These are phyloP conservation scores for Phoxinus phoxinus DNA, from an alignment of 2,113 vertebrate species.

Conservation along the genomic window DNA sequence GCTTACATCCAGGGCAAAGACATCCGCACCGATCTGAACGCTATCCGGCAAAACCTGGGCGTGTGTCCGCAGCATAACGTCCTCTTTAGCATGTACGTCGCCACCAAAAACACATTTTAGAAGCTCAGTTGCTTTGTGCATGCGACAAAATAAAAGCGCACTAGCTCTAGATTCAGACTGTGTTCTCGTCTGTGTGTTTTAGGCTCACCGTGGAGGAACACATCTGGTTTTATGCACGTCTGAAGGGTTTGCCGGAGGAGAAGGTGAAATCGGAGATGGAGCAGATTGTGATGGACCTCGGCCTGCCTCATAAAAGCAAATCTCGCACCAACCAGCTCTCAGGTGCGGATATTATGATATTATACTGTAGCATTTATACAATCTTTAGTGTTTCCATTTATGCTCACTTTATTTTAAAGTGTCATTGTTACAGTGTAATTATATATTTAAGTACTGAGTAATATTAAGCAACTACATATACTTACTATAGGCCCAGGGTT, in stretches of 20 bases:
- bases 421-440: too few relatives aligned
- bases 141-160: neutral
- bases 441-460: too few relatives aligned
- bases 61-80: slow-evolving; percentile 98
- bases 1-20: slow-evolving; percentile 97
- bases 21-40: slow-evolving; percentile 88
- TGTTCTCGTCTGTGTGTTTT: neutral
- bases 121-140: neutral
- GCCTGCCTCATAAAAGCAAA: slow-evolving; percentile 90
- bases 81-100: slow-evolving; percentile 92
- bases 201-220: slow-evolving; percentile 98
- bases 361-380: neutral
- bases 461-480: too few relatives aligned
- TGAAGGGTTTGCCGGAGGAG: slow-evolving; percentile 91
- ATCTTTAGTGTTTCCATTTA: neutral
- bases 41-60: slow-evolving; percentile 92
- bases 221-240: slow-evolving; percentile 96
- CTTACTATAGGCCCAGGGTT: too few relatives aligned
- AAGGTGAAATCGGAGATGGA: slow-evolving; percentile 92
- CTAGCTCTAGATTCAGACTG: neutral
- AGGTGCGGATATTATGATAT: slow-evolving; percentile 70
- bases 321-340: slow-evolving; percentile 89
- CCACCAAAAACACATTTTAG: neutral
- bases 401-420: too few relatives aligned
- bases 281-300: slow-evolving; percentile 90